Evolutionary conservation across 2,113 vertebrate species (phyloP).

Genomic region (Erythrolamprus reginae): DNA sequence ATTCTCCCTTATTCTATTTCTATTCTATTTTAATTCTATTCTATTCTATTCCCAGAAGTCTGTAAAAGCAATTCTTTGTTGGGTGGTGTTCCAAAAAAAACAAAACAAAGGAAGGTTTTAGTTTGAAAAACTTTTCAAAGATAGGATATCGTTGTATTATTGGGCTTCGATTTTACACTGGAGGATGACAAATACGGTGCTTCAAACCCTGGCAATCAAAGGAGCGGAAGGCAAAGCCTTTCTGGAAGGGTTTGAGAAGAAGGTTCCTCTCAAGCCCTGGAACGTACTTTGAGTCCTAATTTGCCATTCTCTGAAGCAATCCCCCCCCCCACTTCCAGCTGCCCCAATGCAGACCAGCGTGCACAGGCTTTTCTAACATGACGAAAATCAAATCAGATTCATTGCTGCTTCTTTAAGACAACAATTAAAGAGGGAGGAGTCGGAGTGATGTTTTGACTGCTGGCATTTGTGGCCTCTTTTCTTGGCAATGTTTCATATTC

Average conservation of each 20-base stretch:
- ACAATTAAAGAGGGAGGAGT: conserved; percentile 57
- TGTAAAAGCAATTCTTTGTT: not conserved
- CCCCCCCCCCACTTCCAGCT: not conserved
- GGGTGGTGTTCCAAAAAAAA: not conserved
- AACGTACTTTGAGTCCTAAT: conserved; percentile 22
- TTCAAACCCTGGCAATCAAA: not conserved
- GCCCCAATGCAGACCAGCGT: not conserved
- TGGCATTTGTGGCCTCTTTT: conserved; percentile 69
- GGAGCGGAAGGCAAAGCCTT: rapidly evolving
- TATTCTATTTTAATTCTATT: too few relatives aligned
- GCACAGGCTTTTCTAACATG: not conserved
- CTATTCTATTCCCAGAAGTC: not conserved
- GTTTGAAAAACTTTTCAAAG: not conserved
- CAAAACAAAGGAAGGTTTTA: not conserved
- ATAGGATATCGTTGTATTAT: conserved; percentile 7
- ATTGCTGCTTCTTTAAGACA: conserved; percentile 57
- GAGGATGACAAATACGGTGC: not conserved
- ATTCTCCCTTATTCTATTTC: not conserved
- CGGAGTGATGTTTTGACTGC: conserved; percentile 63
- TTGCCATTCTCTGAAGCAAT: not conserved
- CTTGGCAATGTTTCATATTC: conserved; percentile 65
- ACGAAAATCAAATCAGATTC: conserved; percentile 3
- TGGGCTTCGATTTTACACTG: not conserved
- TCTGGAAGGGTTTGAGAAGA: not conserved
- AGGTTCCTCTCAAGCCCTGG: not conserved